Percentiles rank a stretch among this genome's conserved stretches.
Evolutionary conservation across 1,140 invertebrate genomes (phyloP).

Genomic region (Drosophila miranda): DNA sequence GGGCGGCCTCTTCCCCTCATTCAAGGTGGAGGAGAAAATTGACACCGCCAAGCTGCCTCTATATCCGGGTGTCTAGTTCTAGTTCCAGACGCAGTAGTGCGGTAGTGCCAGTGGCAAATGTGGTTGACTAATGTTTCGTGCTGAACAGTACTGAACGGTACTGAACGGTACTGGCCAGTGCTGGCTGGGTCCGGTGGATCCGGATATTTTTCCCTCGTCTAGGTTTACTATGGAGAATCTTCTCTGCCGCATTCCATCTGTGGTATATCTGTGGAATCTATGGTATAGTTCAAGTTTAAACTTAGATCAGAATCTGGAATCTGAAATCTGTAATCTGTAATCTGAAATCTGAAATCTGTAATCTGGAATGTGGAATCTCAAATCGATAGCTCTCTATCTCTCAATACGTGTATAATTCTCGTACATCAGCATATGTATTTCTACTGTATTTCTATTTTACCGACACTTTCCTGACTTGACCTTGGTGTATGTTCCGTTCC

Average conservation of each 20-base stretch:
- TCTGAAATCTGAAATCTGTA: not conserved
- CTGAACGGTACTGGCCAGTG: too few relatives aligned
- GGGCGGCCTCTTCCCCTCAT: constrained; percentile 91
- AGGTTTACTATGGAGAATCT: constrained; percentile 13
- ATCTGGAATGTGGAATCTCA: constrained; percentile 34
- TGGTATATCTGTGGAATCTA: constrained; percentile 5
- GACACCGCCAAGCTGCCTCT: constrained; percentile 85
- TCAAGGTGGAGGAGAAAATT: constrained; percentile 89
- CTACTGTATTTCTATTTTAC: too few relatives aligned
- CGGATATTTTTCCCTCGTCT: too few relatives aligned
- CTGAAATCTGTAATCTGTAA: not conserved
- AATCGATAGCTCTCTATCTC: constrained; percentile 28
- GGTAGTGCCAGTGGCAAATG: not conserved
- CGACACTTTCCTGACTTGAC: constrained; percentile 14
- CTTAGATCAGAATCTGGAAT: constrained; percentile 9
- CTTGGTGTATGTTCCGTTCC: constrained; percentile 21
- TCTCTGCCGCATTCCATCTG: constrained; percentile 40
- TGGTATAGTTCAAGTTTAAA: constrained; percentile 1
- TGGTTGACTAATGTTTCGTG: constrained; percentile 18
- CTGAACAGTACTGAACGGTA: too few relatives aligned
- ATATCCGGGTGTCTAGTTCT: constrained; percentile 82
- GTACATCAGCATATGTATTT: too few relatives aligned
- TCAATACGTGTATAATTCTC: not conserved
- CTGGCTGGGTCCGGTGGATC: too few relatives aligned
- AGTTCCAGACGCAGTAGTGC: too few relatives aligned